Percentiles rank a stretch among this genome's conserved stretches.
These are phyloP conservation scores for Agrenia bidenticulata DNA, from an alignment of 2,888 invertebrate genomes.

Conservation along the genomic window DNA sequence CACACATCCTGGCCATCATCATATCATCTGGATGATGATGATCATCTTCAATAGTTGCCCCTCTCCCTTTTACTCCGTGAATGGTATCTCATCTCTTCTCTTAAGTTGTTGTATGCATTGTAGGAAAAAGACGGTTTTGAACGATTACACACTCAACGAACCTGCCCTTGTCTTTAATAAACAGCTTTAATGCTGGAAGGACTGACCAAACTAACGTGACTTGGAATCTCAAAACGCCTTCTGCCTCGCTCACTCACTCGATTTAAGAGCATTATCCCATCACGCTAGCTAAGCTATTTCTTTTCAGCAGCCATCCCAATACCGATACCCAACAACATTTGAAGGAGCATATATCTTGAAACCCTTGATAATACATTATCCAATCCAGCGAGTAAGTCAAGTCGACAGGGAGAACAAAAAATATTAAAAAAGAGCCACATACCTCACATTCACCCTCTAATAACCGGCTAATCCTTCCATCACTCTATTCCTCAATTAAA, in stretches of 20 bases:
- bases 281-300: slow-evolving; percentile 4
- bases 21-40: slow-evolving; percentile 3
- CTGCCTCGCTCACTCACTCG: slow-evolving; percentile 16
- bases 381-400: not conserved
- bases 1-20: not conserved
- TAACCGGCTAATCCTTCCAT: slow-evolving; percentile 2
- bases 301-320: not conserved
- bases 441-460: slow-evolving; percentile 8
- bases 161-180: slow-evolving; percentile 41
- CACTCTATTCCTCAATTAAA: not conserved
- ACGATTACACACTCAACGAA: slow-evolving; percentile 41
- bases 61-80: not conserved
- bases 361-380: slow-evolving; percentile 10
- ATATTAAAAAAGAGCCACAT: not conserved
- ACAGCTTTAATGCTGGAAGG: slow-evolving; percentile 35
- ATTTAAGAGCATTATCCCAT: slow-evolving; percentile 8
- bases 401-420: not conserved
- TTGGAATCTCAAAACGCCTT: slow-evolving; percentile 42
- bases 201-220: slow-evolving; percentile 29
- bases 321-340: too few species aligned
- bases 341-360: not conserved
- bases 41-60: not conserved
- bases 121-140: slow-evolving; percentile 15
- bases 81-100: slow-evolving; percentile 1
- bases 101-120: not conserved